Conservation (phyloP, 2,888 invertebrate genomes). For the Romanomermis culicivorax region DNA sequence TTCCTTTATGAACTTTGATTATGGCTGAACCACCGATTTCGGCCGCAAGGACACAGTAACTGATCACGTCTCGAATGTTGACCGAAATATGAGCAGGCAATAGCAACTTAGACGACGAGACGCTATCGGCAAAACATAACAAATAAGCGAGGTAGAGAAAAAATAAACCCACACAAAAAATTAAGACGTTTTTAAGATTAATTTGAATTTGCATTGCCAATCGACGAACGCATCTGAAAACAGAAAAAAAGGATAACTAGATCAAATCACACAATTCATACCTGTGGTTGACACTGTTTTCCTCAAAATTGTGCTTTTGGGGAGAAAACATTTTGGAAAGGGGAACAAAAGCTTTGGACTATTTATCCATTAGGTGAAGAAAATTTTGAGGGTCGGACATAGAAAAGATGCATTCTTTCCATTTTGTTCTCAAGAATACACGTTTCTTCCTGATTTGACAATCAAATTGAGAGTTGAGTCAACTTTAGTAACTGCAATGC, state of each 20-base stretch:
- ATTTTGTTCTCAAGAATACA: too few relatives aligned
- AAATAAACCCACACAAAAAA: slow-evolving; percentile 15
- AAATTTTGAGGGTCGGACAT: too few relatives aligned
- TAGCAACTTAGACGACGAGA: not conserved
- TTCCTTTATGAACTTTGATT: slow-evolving; percentile 19
- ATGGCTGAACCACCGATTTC: slow-evolving; percentile 24
- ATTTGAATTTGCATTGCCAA: not conserved
- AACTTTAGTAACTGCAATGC: too few relatives aligned
- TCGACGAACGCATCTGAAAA: not conserved
- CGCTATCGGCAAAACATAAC: not conserved
- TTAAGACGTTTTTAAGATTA: slow-evolving; percentile 20
- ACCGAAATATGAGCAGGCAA: not conserved
- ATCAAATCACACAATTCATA: too few relatives aligned
- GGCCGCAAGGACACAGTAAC: slow-evolving; percentile 9
- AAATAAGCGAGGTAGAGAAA: slow-evolving; percentile 19
- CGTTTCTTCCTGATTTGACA: too few relatives aligned
- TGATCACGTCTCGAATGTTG: slow-evolving; percentile 3
- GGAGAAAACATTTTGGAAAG: too few relatives aligned
- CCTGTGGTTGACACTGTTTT: too few relatives aligned
- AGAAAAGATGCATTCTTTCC: too few relatives aligned
- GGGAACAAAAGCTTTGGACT: too few relatives aligned
- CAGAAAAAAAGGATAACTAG: not conserved
- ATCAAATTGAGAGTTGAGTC: too few relatives aligned
- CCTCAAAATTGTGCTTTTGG: too few relatives aligned
- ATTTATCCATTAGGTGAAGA: too few relatives aligned